Percentiles rank a stretch among this genome's conserved stretches.
These are phyloP conservation scores for Therioaphis trifolii DNA, from an alignment of 2,888 invertebrate species.

Conservation along the genomic window DNA sequence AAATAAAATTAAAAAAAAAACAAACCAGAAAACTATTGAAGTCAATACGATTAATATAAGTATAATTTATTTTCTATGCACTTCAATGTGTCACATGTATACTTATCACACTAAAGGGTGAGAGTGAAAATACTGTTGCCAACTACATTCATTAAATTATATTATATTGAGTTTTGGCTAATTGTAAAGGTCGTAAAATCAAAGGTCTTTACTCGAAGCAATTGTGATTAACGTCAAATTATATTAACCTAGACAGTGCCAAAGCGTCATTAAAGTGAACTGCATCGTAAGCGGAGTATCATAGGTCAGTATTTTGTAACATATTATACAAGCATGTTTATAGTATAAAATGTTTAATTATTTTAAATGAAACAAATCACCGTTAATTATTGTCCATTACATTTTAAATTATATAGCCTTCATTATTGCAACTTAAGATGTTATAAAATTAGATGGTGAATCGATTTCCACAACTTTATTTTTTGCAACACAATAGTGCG, in stretches of 20 bases:
- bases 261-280: neutral
- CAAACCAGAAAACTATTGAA: too few relatives aligned
- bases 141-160: neutral
- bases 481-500: neutral
- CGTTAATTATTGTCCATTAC: too few relatives aligned
- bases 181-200: slow-evolving; percentile 26
- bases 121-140: slow-evolving; percentile 25
- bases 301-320: neutral
- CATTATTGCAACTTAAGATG: neutral
- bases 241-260: slow-evolving; percentile 3
- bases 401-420: too few relatives aligned
- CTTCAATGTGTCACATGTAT: too few relatives aligned
- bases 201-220: neutral
- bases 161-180: slow-evolving; percentile 37
- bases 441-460: too few relatives aligned
- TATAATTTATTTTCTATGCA: too few relatives aligned
- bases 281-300: neutral
- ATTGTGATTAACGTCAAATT: neutral
- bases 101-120: too few relatives aligned
- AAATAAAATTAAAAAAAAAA: too few relatives aligned
- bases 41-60: too few relatives aligned
- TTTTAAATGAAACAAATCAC: neutral
- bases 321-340: neutral
- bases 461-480: neutral
- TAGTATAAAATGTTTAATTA: neutral